A percentile compares a stretch with the other conserved stretches of the same genome.
Conservation (phyloP, 2,797 vertebrate species). For the Anabacerthia variegaticeps region DNA sequence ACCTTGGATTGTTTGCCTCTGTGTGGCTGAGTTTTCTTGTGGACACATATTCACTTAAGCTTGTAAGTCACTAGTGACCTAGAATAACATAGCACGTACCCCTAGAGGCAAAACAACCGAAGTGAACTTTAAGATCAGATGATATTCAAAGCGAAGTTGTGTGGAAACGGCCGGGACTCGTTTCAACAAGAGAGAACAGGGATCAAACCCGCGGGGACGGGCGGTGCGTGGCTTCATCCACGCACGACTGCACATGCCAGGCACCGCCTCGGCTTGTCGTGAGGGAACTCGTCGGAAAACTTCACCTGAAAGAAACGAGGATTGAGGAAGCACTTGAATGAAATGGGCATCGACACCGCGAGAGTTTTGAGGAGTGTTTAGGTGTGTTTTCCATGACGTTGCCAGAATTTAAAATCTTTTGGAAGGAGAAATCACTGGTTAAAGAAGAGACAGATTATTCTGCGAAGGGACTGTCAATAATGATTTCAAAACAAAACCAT, state of each 20-base stretch:
- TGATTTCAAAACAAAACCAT: neutral
- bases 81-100: neutral
- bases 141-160: neutral
- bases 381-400: neutral
- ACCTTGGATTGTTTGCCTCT: neutral
- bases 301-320: neutral
- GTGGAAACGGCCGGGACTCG: neutral
- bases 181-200: neutral
- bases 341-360: neutral
- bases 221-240: neutral
- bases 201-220: neutral
- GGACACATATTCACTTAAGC: neutral
- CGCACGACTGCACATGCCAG: neutral
- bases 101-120: constrained; percentile 27
- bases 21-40: neutral
- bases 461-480: neutral
- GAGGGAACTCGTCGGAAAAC: neutral
- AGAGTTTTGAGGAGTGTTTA: neutral
- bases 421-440: neutral
- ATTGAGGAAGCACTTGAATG: neutral
- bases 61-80: constrained; percentile 5
- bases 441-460: neutral
- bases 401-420: neutral
- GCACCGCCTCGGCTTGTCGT: neutral
- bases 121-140: constrained; percentile 24